Evolutionary conservation across 1,140 invertebrate genomes (phyloP).

Genomic region (Procambarus clarkii): DNA sequence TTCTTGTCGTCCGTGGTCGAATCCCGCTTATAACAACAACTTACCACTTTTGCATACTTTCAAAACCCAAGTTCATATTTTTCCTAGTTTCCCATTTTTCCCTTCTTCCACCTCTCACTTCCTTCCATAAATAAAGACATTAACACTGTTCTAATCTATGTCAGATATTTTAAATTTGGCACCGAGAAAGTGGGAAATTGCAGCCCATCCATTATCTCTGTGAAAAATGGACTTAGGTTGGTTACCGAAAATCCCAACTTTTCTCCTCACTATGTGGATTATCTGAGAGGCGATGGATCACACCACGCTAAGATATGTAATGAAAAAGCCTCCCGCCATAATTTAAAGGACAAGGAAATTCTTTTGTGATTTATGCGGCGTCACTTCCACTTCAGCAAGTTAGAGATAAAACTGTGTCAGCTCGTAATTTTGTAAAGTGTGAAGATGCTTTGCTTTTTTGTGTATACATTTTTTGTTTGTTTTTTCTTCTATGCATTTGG

Average conservation of each 20-base stretch:
- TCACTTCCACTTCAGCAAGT: constrained; percentile 64
- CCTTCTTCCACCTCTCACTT: background rate
- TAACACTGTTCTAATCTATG: constrained; percentile 51
- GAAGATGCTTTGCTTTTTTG: background rate
- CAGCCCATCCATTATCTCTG: constrained; percentile 47
- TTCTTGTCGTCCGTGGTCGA: background rate
- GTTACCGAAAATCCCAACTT: constrained; percentile 67
- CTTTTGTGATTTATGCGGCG: constrained; percentile 57
- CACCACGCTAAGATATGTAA: constrained; percentile 45
- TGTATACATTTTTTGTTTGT: background rate
- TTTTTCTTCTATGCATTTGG: too few relatives aligned
- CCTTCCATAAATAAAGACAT: constrained; percentile 40
- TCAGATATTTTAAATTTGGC: constrained; percentile 61
- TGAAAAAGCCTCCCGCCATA: constrained; percentile 41
- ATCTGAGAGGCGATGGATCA: constrained; percentile 58
- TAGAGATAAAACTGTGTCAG: constrained; percentile 63
- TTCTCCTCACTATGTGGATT: constrained; percentile 63
- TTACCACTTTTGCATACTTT: background rate
- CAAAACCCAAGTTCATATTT: background rate
- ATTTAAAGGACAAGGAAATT: constrained; percentile 64
- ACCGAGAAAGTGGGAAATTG: constrained; percentile 59
- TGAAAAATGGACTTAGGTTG: constrained; percentile 51
- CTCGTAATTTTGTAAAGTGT: constrained; percentile 49
- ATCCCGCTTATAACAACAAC: too few relatives aligned
- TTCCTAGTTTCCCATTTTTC: background rate